Percentiles rank a stretch among this genome's conserved stretches.
Evolutionary conservation across 2,113 vertebrate species (phyloP).

Genomic region (Notarius quadriscutis): DNA sequence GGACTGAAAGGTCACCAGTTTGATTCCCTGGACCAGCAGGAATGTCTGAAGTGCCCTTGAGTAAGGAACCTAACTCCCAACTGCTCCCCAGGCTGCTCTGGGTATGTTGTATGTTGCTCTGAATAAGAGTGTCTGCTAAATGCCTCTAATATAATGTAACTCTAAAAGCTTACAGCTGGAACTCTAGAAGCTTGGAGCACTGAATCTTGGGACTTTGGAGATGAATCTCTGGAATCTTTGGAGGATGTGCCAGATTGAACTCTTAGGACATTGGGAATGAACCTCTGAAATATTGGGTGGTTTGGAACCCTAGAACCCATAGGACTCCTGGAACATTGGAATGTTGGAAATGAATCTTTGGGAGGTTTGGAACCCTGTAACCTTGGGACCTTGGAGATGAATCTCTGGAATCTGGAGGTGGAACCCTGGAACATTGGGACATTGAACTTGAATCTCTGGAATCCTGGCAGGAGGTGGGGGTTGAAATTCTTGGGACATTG

Average conservation of each 20-base stretch:
- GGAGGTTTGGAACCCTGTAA: neutral
- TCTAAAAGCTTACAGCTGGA: too few species aligned
- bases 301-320: too few species aligned
- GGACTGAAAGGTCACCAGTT: too few species aligned
- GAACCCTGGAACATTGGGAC: neutral
- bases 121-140: too few species aligned
- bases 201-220: neutral
- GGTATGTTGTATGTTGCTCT: too few species aligned
- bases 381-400: neutral
- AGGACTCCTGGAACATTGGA: neutral
- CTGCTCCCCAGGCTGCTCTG: too few species aligned
- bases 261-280: neutral
- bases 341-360: neutral
- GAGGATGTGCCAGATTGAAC: too few species aligned
- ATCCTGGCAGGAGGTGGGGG: neutral
- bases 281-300: neutral
- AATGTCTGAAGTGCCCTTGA: too few species aligned
- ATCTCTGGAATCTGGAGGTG: neutral
- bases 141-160: too few species aligned
- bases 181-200: too few species aligned
- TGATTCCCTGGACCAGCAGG: too few species aligned
- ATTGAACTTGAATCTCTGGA: neutral
- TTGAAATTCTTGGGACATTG: neutral
- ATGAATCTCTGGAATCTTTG: neutral
- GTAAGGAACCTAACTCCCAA: too few species aligned